A percentile compares a stretch with the other conserved stretches of the same genome.
These are phyloP conservation scores for Hycleus cichorii DNA, from an alignment of 1,140 invertebrate genomes.

Conservation along the genomic window DNA sequence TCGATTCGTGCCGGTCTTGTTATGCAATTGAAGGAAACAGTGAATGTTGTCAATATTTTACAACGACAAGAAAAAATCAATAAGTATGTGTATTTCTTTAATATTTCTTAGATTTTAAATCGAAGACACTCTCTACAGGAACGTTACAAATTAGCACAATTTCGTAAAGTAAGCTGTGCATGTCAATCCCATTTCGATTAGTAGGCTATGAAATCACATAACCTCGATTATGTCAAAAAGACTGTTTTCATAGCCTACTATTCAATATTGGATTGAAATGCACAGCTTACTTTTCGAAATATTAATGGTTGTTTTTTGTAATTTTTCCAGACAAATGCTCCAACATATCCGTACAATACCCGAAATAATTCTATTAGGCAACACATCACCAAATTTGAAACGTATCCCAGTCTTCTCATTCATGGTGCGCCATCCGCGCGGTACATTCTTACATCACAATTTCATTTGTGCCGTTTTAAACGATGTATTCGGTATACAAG, in stretches of 20 bases:
- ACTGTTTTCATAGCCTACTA: no score
- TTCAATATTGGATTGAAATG: no score
- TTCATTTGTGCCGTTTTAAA: slow-evolving; percentile 82
- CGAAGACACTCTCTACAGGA: no score
- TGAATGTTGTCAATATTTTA: slow-evolving; percentile 66
- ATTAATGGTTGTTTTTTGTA: background rate
- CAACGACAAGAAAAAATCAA: slow-evolving; percentile 66
- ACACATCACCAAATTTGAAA: slow-evolving; percentile 51
- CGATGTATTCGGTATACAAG: slow-evolving; percentile 88
- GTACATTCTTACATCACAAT: slow-evolving; percentile 83
- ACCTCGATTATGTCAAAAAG: no score
- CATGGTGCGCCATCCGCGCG: slow-evolving; percentile 70
- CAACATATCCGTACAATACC: slow-evolving; percentile 66
- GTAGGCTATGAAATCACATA: no score
- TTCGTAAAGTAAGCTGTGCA: no score
- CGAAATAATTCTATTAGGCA: slow-evolving; percentile 75
- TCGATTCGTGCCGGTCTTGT: slow-evolving; percentile 78
- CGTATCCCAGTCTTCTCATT: slow-evolving; percentile 81
- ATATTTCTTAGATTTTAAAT: no score
- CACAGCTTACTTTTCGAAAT: no score
- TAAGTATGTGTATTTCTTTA: slow-evolving; percentile 46
- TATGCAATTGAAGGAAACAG: slow-evolving; percentile 76
- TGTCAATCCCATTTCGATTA: no score
- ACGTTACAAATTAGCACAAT: no score
- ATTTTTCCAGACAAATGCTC: slow-evolving; percentile 59